phyloP scores from a whole-genome alignment of 2,113 vertebrate species.

The Limanda limanda region DNA sequence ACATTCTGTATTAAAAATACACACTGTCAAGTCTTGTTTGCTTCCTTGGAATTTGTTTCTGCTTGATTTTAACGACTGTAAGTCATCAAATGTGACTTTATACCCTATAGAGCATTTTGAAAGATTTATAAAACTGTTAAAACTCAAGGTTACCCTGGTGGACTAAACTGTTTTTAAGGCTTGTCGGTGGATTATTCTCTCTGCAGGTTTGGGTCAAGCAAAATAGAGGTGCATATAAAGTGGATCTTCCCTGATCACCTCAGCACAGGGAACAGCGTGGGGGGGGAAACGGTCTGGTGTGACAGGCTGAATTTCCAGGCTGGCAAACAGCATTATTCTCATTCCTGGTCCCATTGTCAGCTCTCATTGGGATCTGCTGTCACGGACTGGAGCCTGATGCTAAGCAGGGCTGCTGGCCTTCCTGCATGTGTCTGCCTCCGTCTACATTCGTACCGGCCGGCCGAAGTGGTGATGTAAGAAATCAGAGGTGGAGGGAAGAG shows the following conservation, averaged over 20 bases:
- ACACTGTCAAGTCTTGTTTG: not conserved
- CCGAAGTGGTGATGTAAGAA: conserved; percentile 67
- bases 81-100: conserved; percentile 15
- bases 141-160: not conserved
- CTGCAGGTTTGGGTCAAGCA: conserved; percentile 10
- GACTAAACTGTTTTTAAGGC: not conserved
- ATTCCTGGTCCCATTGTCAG: conserved; percentile 82
- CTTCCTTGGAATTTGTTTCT: not conserved
- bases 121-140: not conserved
- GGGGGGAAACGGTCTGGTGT: conserved; percentile 71
- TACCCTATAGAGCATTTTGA: not conserved
- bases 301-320: conserved; percentile 81
- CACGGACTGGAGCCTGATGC: conserved; percentile 74
- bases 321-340: conserved; percentile 86
- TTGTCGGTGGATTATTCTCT: conserved; percentile 13
- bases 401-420: conserved; percentile 76
- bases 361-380: conserved; percentile 83
- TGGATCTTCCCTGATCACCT: conserved; percentile 66
- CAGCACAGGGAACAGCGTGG: conserved; percentile 64
- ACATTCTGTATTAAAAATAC: not conserved
- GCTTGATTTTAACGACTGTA: conserved; percentile 2
- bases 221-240: conserved; percentile 48
- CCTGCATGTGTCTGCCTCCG: conserved; percentile 79
- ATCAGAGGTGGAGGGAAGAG: conserved; percentile 57
- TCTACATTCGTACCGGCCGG: conserved; percentile 67